phyloP scores from a whole-genome alignment of 1,140 invertebrate species.

The Drosophila kanapiae region DNA sequence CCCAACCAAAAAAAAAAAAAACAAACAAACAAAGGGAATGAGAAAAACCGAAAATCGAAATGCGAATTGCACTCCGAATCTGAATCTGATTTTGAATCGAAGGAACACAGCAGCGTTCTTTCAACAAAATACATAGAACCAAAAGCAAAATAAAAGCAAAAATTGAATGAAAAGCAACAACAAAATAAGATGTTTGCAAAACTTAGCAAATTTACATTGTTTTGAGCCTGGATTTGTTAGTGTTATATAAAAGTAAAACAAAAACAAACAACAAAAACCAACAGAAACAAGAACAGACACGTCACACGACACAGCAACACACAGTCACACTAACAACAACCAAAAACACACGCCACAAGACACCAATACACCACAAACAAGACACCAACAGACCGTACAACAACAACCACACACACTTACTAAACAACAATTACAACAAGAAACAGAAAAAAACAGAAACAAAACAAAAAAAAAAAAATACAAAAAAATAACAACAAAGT shows the following conservation, averaged over 20 bases:
- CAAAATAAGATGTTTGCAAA: slow-evolving; percentile 31
- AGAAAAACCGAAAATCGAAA: slow-evolving; percentile 31
- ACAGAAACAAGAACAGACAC: slow-evolving; percentile 40
- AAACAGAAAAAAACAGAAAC: slow-evolving; percentile 38
- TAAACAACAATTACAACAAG: slow-evolving; percentile 28
- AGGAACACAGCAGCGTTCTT: slow-evolving; percentile 29
- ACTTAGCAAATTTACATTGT: slow-evolving; percentile 66
- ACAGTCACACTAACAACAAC: slow-evolving; percentile 3
- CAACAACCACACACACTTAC: slow-evolving; percentile 14
- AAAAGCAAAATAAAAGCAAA: slow-evolving; percentile 37
- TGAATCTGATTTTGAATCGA: slow-evolving; percentile 36
- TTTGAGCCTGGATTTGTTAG: slow-evolving; percentile 85
- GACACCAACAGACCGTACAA: slow-evolving; percentile 8
- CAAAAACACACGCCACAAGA: slow-evolving; percentile 8
- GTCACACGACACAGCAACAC: slow-evolving; percentile 17
- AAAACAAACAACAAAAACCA: slow-evolving; percentile 38
- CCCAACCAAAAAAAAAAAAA: slow-evolving; percentile 22
- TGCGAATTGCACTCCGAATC: slow-evolving; percentile 35
- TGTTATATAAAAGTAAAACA: slow-evolving; percentile 72
- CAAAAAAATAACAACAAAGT: slow-evolving; percentile 64
- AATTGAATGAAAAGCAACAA: slow-evolving; percentile 32
- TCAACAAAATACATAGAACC: slow-evolving; percentile 17
- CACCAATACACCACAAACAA: slow-evolving; percentile 3
- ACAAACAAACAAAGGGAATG: slow-evolving; percentile 18
- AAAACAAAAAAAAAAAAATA: slow-evolving; percentile 39